Evolutionary conservation across 2,888 invertebrate species (phyloP), one percentile per base, ranked within the genome.

Genomic region (Abrostola triplasia): DNA sequence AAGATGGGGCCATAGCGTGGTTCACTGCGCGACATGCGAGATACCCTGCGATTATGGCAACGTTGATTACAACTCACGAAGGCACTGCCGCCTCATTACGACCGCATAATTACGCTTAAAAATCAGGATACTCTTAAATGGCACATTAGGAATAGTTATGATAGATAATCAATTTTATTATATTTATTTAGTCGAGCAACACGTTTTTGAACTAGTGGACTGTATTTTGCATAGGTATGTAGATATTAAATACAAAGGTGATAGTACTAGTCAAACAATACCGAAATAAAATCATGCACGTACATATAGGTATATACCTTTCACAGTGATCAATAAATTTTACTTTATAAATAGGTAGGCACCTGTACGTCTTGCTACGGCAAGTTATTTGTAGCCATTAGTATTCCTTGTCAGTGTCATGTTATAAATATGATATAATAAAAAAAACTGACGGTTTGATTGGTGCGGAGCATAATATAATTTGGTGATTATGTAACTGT

Each of bases 61-160:
- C 68, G 74, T 71, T 85, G 84, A 88, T 88, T 86, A 82, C 80
- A 77, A 80, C 76, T 74, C 75, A 68, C 70, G 76, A 72, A 65
- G 63, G 69, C 64, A 75, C 81, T 76, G 80, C 81, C 79, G 80
- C 82, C 81, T 85, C 84, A 85, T 86, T 87, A 88, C 76, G 64
- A 69, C 68, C 70, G 63, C 71, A 80, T 79, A 73, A 70, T 75
- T 76, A 66, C 64, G 56, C 56, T 75, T 63, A 62, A 65, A 69
- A 72, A 67, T 74, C 67, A 65, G 70, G 58, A 58, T 68, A 62
- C 73, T 69, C 5, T 47, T 57, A 64, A 52, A 38, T 69, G 44
- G 40, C 48, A 59, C 65, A 69, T 61, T 72, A 72, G 55, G 65
- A 73, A 57, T 13, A 54, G 44, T 36, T 6, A 24, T 10, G 10